phyloP scores from a whole-genome alignment of 2,113 vertebrate species.

The Furnarius figulus region DNA sequence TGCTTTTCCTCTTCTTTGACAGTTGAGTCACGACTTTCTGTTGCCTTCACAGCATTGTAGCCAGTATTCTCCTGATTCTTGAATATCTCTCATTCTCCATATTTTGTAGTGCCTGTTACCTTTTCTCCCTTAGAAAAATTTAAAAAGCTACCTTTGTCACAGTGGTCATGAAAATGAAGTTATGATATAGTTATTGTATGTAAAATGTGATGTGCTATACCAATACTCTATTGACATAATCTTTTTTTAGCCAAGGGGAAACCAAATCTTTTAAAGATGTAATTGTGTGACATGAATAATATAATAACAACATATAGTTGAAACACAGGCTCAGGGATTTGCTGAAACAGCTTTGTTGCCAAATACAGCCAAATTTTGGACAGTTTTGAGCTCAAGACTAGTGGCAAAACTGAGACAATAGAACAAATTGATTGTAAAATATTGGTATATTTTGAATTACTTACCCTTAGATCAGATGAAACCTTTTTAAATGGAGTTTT shows the following conservation, averaged over 20 bases:
- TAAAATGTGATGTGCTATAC: not conserved
- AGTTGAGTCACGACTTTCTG: not conserved
- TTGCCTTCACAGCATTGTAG: not conserved
- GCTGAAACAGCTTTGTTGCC: not conserved
- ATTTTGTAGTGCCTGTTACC: not conserved
- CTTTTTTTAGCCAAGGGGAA: not conserved
- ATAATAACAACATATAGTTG: not conserved
- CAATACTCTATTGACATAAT: not conserved
- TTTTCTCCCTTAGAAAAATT: not conserved
- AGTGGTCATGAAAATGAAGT: not conserved
- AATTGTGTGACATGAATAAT: fast-evolving
- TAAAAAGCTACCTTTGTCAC: not conserved
- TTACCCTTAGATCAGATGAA: not conserved
- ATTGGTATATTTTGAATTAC: not conserved
- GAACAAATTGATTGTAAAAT: not conserved
- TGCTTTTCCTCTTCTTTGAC: not conserved
- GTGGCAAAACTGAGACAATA: not conserved
- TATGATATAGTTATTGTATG: not conserved
- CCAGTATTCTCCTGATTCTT: not conserved
- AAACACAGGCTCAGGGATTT: not conserved
- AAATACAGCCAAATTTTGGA: not conserved
- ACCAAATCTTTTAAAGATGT: not conserved
- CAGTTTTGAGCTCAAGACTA: not conserved
- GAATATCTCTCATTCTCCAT: not conserved
- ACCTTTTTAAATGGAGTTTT: not conserved